Conservation (phyloP, 2,113 vertebrate species). For the Cheirogaleus medius region DNA sequence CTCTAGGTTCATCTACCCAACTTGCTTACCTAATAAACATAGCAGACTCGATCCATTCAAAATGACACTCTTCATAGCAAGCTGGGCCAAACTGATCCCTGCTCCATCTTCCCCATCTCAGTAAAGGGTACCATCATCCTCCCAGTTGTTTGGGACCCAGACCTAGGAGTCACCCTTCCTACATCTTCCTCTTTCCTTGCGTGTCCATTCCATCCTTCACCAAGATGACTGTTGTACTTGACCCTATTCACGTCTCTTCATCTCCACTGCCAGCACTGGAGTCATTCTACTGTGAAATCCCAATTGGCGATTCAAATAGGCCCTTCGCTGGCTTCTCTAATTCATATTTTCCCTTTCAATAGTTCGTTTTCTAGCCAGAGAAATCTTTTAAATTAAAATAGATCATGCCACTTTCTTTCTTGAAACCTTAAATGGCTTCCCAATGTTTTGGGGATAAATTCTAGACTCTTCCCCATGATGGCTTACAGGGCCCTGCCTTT, state of each 20-base stretch:
- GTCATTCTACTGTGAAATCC: background rate
- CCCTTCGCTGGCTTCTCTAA: background rate
- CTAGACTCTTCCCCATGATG: background rate
- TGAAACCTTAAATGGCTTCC: background rate
- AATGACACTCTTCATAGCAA: background rate
- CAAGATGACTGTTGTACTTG: background rate
- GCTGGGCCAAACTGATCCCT: background rate
- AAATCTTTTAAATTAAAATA: conserved; percentile 27
- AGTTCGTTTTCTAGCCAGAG: background rate
- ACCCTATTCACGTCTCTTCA: background rate
- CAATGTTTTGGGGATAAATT: background rate
- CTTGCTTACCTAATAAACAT: background rate
- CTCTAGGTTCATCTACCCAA: background rate
- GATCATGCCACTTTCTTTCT: background rate
- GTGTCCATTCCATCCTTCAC: background rate
- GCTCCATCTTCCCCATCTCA: background rate
- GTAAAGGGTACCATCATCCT: background rate
- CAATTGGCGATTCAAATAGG: background rate
- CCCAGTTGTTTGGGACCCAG: background rate
- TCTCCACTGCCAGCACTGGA: background rate
- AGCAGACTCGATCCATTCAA: background rate
- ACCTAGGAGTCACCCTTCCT: background rate
- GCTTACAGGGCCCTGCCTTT: background rate
- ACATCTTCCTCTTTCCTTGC: background rate
- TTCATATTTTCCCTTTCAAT: background rate